Conservation (phyloP, 2,797 vertebrate genomes). For the Mormyrops attenuatus region DNA sequence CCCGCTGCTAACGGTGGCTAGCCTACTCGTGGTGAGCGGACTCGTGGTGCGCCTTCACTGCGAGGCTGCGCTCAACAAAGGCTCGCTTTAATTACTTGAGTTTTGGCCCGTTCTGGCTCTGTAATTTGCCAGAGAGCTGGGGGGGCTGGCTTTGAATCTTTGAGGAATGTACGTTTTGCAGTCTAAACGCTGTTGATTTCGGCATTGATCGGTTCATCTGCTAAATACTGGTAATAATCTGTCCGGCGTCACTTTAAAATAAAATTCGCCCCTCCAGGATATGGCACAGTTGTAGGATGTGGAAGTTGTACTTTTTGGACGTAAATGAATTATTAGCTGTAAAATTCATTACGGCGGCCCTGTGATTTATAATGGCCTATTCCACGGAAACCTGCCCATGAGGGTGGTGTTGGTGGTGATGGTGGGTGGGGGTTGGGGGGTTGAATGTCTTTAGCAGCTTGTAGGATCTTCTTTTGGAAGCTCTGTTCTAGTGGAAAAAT, state of each 20-base stretch:
- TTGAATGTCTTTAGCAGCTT: slow-evolving; percentile 38
- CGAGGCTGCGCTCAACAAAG: not conserved
- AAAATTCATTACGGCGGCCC: slow-evolving; percentile 35
- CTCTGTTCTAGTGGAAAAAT: slow-evolving; percentile 31
- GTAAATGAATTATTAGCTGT: slow-evolving; percentile 33
- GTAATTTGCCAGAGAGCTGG: slow-evolving; percentile 1
- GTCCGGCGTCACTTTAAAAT: not conserved
- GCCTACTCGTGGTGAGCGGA: not conserved
- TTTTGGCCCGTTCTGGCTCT: not conserved
- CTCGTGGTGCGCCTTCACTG: not conserved
- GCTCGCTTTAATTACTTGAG: slow-evolving; percentile 1
- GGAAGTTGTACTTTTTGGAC: slow-evolving; percentile 19
- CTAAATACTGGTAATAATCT: not conserved
- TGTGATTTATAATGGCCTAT: slow-evolving; percentile 39
- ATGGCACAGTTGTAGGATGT: slow-evolving; percentile 26
- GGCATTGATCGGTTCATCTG: slow-evolving; percentile 5
- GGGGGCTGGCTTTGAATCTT: not conserved
- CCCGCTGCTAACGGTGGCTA: not conserved
- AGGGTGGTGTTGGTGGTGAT: not conserved
- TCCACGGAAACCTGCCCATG: slow-evolving; percentile 12
- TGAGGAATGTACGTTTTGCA: slow-evolving; percentile 5
- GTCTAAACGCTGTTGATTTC: not conserved
- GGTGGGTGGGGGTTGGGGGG: slow-evolving; percentile 3
- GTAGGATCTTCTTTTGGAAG: not conserved
- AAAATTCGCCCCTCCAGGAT: slow-evolving; percentile 23